These are phyloP conservation scores for Toxotes lorentzi DNA, from an alignment of 2,797 vertebrate species.

Conservation along the genomic window DNA sequence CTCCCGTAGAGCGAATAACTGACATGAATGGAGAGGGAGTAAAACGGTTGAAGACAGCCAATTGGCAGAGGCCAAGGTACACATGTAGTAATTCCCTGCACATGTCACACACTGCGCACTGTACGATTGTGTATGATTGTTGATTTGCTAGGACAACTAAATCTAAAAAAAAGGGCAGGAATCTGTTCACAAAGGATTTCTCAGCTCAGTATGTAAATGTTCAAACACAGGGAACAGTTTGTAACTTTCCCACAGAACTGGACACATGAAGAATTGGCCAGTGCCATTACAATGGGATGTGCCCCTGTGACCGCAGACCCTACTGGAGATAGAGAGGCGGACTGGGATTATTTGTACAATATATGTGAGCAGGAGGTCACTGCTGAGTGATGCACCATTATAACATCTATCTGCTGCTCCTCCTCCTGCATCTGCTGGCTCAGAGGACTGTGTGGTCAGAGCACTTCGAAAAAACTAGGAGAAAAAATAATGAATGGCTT, in stretches of 20 bases:
- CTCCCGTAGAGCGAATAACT: constrained; percentile 48
- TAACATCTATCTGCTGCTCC: constrained; percentile 4
- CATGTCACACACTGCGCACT: constrained; percentile 45
- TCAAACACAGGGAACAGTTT: constrained; percentile 34
- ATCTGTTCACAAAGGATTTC: constrained; percentile 33
- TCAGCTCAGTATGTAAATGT: constrained; percentile 32
- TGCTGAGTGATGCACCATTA: constrained; percentile 26
- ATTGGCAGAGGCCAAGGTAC: constrained; percentile 48
- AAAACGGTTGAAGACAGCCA: constrained; percentile 36
- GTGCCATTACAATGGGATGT: constrained; percentile 49
- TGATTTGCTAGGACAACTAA: constrained; percentile 25
- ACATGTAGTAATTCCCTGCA: constrained; percentile 54
- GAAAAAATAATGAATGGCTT: constrained; percentile 2
- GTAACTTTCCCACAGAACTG: constrained; percentile 63
- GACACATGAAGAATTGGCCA: constrained; percentile 40
- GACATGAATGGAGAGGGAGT: constrained; percentile 47
- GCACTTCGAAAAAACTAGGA: not conserved
- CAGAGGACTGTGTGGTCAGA: constrained; percentile 11
- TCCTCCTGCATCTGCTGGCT: constrained; percentile 13
- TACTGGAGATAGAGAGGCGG: constrained; percentile 15
- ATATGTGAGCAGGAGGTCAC: constrained; percentile 32
- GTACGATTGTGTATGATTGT: constrained; percentile 18
- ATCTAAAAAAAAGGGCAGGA: constrained; percentile 33
- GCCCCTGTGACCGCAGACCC: constrained; percentile 15
- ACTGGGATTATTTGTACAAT: constrained; percentile 55